Evolutionary conservation across 2,888 invertebrate genomes (phyloP), one percentile per base, ranked within the genome.

Genomic region (Trichacis sp.): DNA sequence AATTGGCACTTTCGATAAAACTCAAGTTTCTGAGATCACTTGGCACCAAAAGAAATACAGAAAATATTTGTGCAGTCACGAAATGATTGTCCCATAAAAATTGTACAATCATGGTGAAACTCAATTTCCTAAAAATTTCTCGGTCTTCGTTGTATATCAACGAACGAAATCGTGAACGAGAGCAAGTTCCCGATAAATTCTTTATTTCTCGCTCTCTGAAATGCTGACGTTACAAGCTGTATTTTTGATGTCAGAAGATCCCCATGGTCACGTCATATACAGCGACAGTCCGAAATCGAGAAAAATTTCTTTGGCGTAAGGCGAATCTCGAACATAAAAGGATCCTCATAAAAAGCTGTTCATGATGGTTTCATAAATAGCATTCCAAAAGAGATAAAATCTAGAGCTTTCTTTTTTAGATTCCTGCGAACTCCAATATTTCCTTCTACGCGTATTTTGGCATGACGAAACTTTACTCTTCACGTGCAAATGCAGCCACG

Each of bases 321-420:
- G 15, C 20, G 45, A 58, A 58, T 51, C 30, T 38, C 36, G 51
- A 58, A 51, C 50, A 45, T 29, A 8, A 42, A 38, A 45, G 20
- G 20, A 50, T 24, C 45, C 48, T 59, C 52, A 48, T 59, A 59
- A 59, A 59, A 60, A 54, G 42, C 53, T 24, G 60, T 54, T 11
- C 47, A 20, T 6, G 50, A 33, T 38, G 36, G 60, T 51, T 60
- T 60, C 48, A 60, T 60, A 54, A 60, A 60, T 49, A 49, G 45
- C 53, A 43, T 49, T 33, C 42, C 45, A 45, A 55, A 60, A 18
- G 45, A 49, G 49, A 52, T 42, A 18, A 33, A 29, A 19, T 59
- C 43, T 46, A 53, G 40, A 61, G 45, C 38, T 40, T 40, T 29
- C 55, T 33, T 43, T 17, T 46, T 20, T 30, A 40, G 40, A 54